phyloP scores from a whole-genome alignment of 2,113 vertebrate species.

The Ctenomys sociabilis region DNA sequence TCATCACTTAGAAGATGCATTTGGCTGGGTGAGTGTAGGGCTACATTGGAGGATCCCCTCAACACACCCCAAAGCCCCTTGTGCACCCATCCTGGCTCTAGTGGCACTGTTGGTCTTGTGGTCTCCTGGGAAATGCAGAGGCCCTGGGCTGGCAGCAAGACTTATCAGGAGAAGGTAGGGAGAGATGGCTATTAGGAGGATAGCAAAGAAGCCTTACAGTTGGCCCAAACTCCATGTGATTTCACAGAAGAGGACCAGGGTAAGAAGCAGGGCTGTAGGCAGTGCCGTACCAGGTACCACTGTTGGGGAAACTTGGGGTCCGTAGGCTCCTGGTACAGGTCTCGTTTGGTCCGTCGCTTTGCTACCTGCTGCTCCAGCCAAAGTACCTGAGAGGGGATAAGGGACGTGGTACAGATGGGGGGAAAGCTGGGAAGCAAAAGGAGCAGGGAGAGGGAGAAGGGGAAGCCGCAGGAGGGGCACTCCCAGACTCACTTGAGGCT shows the following conservation, averaged over 20 bases:
- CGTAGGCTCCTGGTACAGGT: constrained; percentile 89
- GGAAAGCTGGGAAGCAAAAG: not conserved
- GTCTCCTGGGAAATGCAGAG: fast-evolving
- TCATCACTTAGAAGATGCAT: fast-evolving
- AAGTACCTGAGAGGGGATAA: constrained; percentile 86
- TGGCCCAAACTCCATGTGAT: not conserved
- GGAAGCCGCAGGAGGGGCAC: not conserved
- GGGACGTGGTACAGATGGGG: not conserved
- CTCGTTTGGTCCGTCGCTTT: constrained; percentile 93
- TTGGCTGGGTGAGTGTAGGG: too few species aligned
- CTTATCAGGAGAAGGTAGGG: not conserved
- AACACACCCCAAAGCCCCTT: not conserved
- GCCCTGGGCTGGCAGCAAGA: not conserved
- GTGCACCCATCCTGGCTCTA: not conserved
- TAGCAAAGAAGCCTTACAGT: not conserved
- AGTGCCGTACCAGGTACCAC: constrained; percentile 95
- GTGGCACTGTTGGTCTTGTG: not conserved
- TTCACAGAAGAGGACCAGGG: not conserved
- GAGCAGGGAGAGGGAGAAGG: not conserved
- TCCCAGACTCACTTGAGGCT: constrained; percentile 89
- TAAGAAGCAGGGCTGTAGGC: not conserved
- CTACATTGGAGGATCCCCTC: not conserved
- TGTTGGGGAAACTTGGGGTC: constrained; percentile 97
- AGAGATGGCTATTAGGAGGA: not conserved
- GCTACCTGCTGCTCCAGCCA: constrained; percentile 97